Percentiles rank a stretch among this genome's conserved stretches.
phyloP scores from a whole-genome alignment of 1,140 invertebrate species.

The Chelonus insularis region DNA sequence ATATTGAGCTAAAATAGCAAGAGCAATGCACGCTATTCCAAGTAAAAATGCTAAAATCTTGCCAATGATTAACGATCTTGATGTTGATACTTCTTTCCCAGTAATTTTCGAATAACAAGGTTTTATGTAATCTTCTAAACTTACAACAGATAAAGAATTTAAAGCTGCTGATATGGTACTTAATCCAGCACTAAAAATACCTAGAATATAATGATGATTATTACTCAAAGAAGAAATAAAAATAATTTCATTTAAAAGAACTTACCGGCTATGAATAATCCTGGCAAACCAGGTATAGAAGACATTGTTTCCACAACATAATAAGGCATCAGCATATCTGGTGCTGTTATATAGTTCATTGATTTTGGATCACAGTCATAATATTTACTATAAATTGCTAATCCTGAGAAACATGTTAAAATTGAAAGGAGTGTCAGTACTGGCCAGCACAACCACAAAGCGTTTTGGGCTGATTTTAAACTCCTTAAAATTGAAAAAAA shows the following conservation, averaged over 20 bases:
- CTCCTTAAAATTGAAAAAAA: slow-evolving; percentile 41
- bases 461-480: slow-evolving; percentile 66
- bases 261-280: slow-evolving; percentile 75
- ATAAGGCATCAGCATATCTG: slow-evolving; percentile 71
- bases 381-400: slow-evolving; percentile 79
- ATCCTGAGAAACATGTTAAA: slow-evolving; percentile 74
- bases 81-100: slow-evolving; percentile 37
- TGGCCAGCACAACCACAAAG: slow-evolving; percentile 73
- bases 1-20: slow-evolving; percentile 75
- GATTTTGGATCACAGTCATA: slow-evolving; percentile 73
- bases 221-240: neutral
- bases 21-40: slow-evolving; percentile 69
- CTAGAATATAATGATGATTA: slow-evolving; percentile 39
- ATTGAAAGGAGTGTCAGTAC: slow-evolving; percentile 71
- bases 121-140: slow-evolving; percentile 80
- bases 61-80: slow-evolving; percentile 52
- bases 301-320: slow-evolving; percentile 79
- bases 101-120: slow-evolving; percentile 37
- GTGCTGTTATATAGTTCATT: slow-evolving; percentile 58
- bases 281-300: slow-evolving; percentile 71
- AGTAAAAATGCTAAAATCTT: slow-evolving; percentile 70
- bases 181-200: slow-evolving; percentile 82
- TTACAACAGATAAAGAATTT: slow-evolving; percentile 86
- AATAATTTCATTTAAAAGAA: neutral
- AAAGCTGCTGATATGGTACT: slow-evolving; percentile 84